Conservation (phyloP, 2,113 vertebrate species). For the Etia nguti region DNA sequence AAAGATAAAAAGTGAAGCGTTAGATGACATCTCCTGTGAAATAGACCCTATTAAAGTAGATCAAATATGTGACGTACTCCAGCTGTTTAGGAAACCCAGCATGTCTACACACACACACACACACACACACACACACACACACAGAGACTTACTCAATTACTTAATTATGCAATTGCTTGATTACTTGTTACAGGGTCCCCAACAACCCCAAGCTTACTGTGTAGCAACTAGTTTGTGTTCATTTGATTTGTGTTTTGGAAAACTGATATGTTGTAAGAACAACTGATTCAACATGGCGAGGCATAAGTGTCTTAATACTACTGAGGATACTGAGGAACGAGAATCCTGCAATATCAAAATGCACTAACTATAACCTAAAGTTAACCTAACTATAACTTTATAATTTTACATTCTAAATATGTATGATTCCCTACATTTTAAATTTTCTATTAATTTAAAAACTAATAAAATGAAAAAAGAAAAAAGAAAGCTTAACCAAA, state of each 20-base stretch:
- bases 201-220: background rate
- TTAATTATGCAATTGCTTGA: background rate
- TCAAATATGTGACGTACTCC: background rate
- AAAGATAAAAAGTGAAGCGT: background rate
- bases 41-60: background rate
- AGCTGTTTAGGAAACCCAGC: background rate
- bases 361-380: too few relatives aligned
- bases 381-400: background rate
- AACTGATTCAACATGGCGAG: background rate
- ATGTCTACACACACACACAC: background rate
- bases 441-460: background rate
- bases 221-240: background rate
- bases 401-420: background rate
- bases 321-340: too few relatives aligned
- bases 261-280: background rate
- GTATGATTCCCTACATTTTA: background rate
- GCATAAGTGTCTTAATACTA: background rate
- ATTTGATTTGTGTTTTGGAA: background rate
- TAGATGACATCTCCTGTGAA: background rate
- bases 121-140: background rate
- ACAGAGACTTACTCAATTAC: background rate
- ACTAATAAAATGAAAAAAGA: background rate
- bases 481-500: background rate
- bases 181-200: background rate
- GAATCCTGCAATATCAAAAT: too few relatives aligned